phyloP scores from a whole-genome alignment of 2,113 vertebrate genomes.

The Lepus americanus region DNA sequence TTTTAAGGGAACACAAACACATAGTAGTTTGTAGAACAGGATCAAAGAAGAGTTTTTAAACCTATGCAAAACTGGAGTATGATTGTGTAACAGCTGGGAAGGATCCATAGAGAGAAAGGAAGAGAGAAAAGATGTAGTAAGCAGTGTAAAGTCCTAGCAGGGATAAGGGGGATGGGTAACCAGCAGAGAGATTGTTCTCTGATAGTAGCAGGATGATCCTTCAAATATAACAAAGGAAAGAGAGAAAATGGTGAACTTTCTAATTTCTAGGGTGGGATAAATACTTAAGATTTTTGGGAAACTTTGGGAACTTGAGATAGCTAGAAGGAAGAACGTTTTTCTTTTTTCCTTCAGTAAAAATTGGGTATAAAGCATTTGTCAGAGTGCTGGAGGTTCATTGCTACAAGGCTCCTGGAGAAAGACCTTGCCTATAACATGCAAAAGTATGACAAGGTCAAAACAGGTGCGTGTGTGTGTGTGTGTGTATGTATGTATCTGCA shows the following conservation, averaged over 20 bases:
- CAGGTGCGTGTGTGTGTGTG: accelerated
- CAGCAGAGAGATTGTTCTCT: background rate
- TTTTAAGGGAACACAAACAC: background rate
- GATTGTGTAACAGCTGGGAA: background rate
- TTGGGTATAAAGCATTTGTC: background rate
- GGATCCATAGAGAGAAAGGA: background rate
- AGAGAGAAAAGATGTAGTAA: background rate
- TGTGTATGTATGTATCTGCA: background rate
- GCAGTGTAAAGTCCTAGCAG: background rate
- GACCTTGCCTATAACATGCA: background rate
- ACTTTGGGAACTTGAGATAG: background rate
- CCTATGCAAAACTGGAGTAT: background rate
- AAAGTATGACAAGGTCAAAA: background rate
- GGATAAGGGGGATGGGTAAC: background rate
- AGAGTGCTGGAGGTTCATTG: background rate
- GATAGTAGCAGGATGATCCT: background rate
- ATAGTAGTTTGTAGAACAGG: background rate
- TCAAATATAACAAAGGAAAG: background rate
- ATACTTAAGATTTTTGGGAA: constrained; percentile 35
- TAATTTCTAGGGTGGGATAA: background rate
- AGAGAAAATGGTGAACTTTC: background rate
- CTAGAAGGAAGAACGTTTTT: background rate
- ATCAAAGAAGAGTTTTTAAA: constrained; percentile 16
- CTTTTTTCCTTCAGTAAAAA: constrained; percentile 5
- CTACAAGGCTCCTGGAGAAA: background rate